phyloP scores from a whole-genome alignment of 2,797 vertebrate genomes.

The Delichon dasypus region DNA sequence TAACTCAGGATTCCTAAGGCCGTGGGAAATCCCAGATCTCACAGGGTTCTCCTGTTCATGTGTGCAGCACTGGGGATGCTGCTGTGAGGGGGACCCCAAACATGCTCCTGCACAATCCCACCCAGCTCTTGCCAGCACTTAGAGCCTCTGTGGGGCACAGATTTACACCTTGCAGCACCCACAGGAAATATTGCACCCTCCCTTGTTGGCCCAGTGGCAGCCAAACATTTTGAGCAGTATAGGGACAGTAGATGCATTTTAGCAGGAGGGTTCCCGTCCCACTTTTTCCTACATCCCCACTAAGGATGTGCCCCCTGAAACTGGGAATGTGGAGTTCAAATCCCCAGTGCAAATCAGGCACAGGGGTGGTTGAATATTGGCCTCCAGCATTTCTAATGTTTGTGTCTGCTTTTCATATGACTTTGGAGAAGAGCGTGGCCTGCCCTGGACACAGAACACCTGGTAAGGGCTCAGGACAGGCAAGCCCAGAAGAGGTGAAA shows the following conservation, averaged over 20 bases:
- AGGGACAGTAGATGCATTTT: neutral
- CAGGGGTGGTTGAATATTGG: neutral
- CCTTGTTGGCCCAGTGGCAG: rapidly evolving
- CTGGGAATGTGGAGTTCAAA: neutral
- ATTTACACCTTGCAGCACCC: rapidly evolving
- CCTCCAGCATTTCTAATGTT: rapidly evolving
- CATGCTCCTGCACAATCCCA: neutral
- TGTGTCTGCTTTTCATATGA: neutral
- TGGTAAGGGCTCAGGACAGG: neutral
- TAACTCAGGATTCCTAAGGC: neutral
- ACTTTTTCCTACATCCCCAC: neutral
- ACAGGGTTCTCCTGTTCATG: neutral
- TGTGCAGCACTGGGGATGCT: neutral
- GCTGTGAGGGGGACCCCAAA: neutral
- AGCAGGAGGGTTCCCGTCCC: neutral
- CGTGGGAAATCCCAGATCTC: neutral
- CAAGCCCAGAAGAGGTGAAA: neutral
- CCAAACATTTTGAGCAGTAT: neutral
- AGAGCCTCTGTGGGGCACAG: neutral
- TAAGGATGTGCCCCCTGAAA: rapidly evolving
- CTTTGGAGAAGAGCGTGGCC: neutral
- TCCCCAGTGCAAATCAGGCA: rapidly evolving
- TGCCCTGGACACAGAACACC: neutral
- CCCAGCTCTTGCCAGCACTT: neutral
- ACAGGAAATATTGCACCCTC: neutral